These are phyloP conservation scores for Drosophila robusta DNA, from an alignment of 2,888 invertebrate species.

Conservation along the genomic window DNA sequence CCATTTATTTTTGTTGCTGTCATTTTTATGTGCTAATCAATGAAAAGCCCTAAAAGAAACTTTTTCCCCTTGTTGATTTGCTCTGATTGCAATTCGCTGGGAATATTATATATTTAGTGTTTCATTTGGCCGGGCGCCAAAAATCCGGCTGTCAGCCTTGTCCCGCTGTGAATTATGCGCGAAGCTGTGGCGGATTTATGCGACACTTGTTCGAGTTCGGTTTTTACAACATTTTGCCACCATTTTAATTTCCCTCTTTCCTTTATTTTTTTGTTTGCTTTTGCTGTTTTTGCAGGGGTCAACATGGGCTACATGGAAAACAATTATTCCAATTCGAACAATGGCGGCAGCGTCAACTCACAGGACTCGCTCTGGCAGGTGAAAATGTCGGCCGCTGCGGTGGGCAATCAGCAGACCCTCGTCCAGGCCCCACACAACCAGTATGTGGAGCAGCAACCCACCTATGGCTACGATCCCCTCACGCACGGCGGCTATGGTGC, in stretches of 20 bases:
- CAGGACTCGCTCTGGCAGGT: conserved; percentile 98
- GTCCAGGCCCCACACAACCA: conserved; percentile 86
- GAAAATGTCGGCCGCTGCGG: conserved; percentile 93
- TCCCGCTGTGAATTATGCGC: conserved; percentile 44
- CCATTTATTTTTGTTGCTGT: conserved; percentile 22
- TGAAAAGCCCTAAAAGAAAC: conserved; percentile 30
- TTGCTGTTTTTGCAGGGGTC: conserved; percentile 87
- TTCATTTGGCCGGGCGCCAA: conserved; percentile 44
- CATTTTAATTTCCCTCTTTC: conserved; percentile 12
- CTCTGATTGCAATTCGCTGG: background rate
- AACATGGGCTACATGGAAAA: conserved; percentile 96
- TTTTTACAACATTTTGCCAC: conserved; percentile 16
- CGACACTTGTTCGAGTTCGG: conserved; percentile 47
- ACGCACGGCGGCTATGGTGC: conserved; percentile 93
- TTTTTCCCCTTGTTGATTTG: conserved; percentile 7
- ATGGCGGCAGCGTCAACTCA: conserved; percentile 97
- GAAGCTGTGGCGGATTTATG: conserved; percentile 52
- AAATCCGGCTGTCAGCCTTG: conserved; percentile 32
- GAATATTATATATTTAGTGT: conserved; percentile 42
- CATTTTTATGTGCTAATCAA: conserved; percentile 61
- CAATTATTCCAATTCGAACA: conserved; percentile 96
- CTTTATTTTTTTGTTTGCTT: conserved; percentile 9
- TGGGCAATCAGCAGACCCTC: conserved; percentile 88
- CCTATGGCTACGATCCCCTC: conserved; percentile 91
- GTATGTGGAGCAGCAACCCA: conserved; percentile 89